Evolutionary conservation across 37 sponge, comb jelly and placozoan genomes (phyloP).

Genomic region (Haliclona indistincta): DNA sequence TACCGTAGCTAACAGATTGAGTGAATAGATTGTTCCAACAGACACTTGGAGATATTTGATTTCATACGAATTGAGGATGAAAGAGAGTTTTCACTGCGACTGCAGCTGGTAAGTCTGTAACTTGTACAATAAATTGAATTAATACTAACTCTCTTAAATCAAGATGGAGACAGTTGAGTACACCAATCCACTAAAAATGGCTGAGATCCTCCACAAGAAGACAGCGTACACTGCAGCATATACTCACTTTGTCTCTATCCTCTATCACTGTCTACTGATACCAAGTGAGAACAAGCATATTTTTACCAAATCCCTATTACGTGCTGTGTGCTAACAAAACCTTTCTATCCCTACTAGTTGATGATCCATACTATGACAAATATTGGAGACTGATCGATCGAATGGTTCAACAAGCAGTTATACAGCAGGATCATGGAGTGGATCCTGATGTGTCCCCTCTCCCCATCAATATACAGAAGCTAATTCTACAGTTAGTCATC

Average conservation of each 20-base stretch:
- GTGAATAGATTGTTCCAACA: slow-evolving; percentile 1
- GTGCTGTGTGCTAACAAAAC: not conserved
- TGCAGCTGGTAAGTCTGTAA: slow-evolving; percentile 57
- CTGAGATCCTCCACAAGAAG: slow-evolving; percentile 54
- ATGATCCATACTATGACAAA: slow-evolving; percentile 59
- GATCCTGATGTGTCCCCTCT: slow-evolving; percentile 70
- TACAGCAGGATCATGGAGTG: slow-evolving; percentile 70
- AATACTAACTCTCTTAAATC: not conserved
- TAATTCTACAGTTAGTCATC: slow-evolving; percentile 63
- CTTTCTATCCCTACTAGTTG: slow-evolving; percentile 33
- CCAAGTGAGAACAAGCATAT: slow-evolving; percentile 30
- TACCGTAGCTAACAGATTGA: not conserved
- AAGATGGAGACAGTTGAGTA: slow-evolving; percentile 49
- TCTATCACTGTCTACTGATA: slow-evolving; percentile 70
- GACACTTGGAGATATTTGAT: slow-evolving; percentile 83
- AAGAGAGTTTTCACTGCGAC: slow-evolving; percentile 55
- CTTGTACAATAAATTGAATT: not conserved
- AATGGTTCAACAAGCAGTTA: slow-evolving; percentile 77
- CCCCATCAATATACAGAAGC: slow-evolving; percentile 56
- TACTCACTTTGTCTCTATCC: slow-evolving; percentile 55
- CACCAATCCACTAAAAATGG: slow-evolving; percentile 48
- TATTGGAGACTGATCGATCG: slow-evolving; percentile 74
- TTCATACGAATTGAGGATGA: slow-evolving; percentile 76
- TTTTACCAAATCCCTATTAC: not conserved
- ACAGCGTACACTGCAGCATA: slow-evolving; percentile 59